Conservation (phyloP, 2,113 vertebrate species). For the Climacteris rufus region DNA sequence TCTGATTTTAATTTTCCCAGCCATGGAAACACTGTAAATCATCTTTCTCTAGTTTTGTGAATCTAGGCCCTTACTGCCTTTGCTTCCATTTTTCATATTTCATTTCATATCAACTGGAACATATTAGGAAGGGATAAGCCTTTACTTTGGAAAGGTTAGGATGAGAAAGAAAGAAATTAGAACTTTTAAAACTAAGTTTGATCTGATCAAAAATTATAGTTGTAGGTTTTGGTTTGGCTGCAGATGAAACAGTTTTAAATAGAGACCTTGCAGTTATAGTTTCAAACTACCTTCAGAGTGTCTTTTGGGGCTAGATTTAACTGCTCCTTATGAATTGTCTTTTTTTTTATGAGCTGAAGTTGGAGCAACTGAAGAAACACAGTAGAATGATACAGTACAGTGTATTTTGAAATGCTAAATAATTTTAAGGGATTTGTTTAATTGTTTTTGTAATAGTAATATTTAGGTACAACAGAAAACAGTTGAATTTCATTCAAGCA, state of each 20-base stretch:
- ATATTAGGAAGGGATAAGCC: not conserved
- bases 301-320: not conserved
- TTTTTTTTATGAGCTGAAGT: not conserved
- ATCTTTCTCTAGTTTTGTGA: not conserved
- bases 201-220: not conserved
- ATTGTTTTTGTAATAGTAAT: not conserved
- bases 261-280: not conserved
- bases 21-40: not conserved
- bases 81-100: slow-evolving; percentile 10
- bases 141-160: not conserved
- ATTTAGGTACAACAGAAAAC: not conserved
- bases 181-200: not conserved
- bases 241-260: not conserved
- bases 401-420: not conserved
- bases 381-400: not conserved
- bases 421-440: not conserved
- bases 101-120: slow-evolving; percentile 4
- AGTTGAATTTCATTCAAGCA: not conserved
- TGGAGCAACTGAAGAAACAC: not conserved
- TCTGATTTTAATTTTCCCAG: slow-evolving; percentile 2
- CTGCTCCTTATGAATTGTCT: not conserved
- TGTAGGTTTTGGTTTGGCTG: not conserved
- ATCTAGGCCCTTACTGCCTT: not conserved
- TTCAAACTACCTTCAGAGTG: not conserved
- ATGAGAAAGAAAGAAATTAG: not conserved